Evolutionary conservation across 2,113 vertebrate species (phyloP), one percentile per base, ranked within the genome.

Genomic region (Mionectes macconnelli): DNA sequence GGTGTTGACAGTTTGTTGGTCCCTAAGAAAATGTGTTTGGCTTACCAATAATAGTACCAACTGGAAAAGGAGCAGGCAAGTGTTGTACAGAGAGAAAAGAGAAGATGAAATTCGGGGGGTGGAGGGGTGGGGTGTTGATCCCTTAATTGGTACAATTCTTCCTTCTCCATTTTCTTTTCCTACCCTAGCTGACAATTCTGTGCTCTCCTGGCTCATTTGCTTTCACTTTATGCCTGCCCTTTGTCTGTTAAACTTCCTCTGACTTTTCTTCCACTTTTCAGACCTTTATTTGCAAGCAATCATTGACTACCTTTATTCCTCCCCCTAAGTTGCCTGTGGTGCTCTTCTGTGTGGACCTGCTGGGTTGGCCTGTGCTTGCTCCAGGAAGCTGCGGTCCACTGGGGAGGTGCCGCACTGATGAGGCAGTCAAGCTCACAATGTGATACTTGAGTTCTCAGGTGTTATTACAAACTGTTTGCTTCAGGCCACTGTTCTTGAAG

Each of bases 381-480:
- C 1, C 1, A 30, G 59, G 37, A 39, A 69, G 10, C 63, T 72
- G 39, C 55, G 39, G 11, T 52, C 21, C 16, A 1, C 30, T 25
- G 59, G 21, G 2, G 10, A 0, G 23, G 19, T 4, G 8, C 19
- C 37, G n/a, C n/a, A 6, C 19, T 14, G 79, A 39, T 68, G 33
- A 59, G 39, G 12, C 52, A 62, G 74, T 27, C 16, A 4, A 33
- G 39, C 4, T 20, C 50, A 45, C 1, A 1, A 5, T 0, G 3
- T 49, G 40, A 33, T 63, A 50, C 81, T 11, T 40, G 68, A 62
- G 5, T 42, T 70, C 37, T 3, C 8, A 84, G 69, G 12, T 0
- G 1, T 56, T 64, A 14, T 8, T 69, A 8, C 8, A 27, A 33
- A 73, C 9, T 67, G 45, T 23, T 37, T 75, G 19, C 50, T 78